These are phyloP conservation scores for Trididemnum nubilum DNA, from an alignment of 23 tunicate genomes.

Conservation along the genomic window DNA sequence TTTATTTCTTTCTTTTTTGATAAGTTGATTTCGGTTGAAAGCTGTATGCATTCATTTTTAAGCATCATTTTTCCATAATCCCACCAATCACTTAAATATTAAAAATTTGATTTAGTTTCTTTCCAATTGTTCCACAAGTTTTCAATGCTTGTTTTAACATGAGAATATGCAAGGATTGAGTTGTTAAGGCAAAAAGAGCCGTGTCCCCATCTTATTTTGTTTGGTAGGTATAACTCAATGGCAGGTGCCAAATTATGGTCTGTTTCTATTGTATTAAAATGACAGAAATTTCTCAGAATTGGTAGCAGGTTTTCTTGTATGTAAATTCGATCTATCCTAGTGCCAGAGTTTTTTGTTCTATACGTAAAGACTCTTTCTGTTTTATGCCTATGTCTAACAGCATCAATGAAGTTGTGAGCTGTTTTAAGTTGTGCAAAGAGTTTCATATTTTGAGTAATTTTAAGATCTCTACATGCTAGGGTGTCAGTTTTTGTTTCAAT, in stretches of 20 bases:
- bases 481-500: not conserved
- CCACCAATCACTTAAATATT: not conserved
- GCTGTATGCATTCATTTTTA: not conserved
- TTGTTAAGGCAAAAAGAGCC: not conserved
- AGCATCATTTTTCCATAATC: not conserved
- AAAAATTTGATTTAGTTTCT: not conserved
- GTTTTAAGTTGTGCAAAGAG: too few relatives aligned
- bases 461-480: not conserved
- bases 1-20: not conserved
- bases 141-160: not conserved
- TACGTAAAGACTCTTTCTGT: not conserved
- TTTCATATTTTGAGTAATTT: not conserved
- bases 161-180: not conserved
- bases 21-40: not conserved
- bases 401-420: not conserved
- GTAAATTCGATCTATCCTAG: not conserved
- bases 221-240: not conserved
- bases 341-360: not conserved
- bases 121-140: not conserved
- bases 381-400: not conserved
- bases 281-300: too few relatives aligned
- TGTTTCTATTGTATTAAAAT: not conserved
- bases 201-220: not conserved
- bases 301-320: not conserved
- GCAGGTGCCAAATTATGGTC: not conserved